A percentile compares a stretch with the other conserved stretches of the same genome.
Evolutionary conservation across 1,140 invertebrate species (phyloP).

Genomic region (Sipha flava): DNA sequence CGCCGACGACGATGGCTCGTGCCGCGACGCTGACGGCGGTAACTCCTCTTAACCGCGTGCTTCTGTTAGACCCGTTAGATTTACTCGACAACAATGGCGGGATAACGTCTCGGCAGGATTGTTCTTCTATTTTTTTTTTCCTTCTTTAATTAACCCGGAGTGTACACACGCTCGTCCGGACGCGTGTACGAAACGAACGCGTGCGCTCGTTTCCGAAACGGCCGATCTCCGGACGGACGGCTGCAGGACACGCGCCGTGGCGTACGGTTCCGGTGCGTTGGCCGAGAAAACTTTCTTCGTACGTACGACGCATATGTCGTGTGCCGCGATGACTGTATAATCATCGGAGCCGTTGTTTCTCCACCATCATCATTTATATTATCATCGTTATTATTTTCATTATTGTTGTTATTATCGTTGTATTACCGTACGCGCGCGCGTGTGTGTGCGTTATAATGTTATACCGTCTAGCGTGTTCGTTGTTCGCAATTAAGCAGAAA

Average conservation of each 20-base stretch:
- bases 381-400: not conserved
- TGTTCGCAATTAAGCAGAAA: conserved; percentile 15
- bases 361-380: not conserved
- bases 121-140: too few relatives aligned
- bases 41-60: too few relatives aligned
- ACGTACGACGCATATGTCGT: not conserved
- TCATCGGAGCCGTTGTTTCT: not conserved
- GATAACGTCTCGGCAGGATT: too few relatives aligned
- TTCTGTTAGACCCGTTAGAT: too few relatives aligned
- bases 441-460: too few relatives aligned
- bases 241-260: conserved; percentile 12
- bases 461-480: not conserved
- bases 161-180: too few relatives aligned
- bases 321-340: not conserved
- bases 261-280: conserved; percentile 23
- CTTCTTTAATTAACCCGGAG: too few relatives aligned
- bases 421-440: not conserved
- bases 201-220: not conserved
- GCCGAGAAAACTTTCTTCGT: conserved; percentile 20
- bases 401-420: not conserved
- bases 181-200: not conserved
- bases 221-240: not conserved
- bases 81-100: too few relatives aligned
- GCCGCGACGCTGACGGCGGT: too few relatives aligned
- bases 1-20: too few relatives aligned